Percentiles rank a stretch among this genome's conserved stretches.
Conservation (phyloP, 2,888 invertebrate genomes). For the Mamestra brassicae region DNA sequence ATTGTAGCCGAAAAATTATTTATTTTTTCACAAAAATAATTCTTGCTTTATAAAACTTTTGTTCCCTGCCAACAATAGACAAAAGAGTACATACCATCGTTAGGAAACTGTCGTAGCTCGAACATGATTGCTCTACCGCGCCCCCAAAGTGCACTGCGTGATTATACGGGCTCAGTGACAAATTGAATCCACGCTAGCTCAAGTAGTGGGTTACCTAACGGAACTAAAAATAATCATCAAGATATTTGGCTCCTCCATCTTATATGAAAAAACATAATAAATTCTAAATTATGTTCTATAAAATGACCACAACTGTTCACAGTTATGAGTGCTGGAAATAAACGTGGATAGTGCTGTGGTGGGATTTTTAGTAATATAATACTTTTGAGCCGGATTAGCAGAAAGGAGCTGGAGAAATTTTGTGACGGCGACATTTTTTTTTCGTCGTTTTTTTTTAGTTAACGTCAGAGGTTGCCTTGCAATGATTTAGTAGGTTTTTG, state of each 20-base stretch:
- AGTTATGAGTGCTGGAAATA: constrained; percentile 73
- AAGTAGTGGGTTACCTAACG: constrained; percentile 60
- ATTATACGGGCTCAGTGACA: constrained; percentile 47
- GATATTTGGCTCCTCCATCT: constrained; percentile 80
- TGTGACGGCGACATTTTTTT: constrained; percentile 4
- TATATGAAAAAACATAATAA: constrained; percentile 81
- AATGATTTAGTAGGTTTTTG: neutral
- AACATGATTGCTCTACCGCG: constrained; percentile 56
- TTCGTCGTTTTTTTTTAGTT: neutral
- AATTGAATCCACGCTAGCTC: constrained; percentile 58
- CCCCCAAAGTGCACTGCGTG: constrained; percentile 58
- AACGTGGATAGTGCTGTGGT: constrained; percentile 51
- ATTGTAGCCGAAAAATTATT: neutral
- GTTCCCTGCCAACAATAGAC: constrained; percentile 16
- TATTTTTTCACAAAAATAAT: neutral
- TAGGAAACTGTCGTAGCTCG: constrained; percentile 33
- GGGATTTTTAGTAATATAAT: constrained; percentile 62
- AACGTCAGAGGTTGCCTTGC: neutral
- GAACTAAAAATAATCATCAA: constrained; percentile 67
- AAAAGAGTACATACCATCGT: constrained; percentile 58
- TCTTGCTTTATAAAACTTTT: neutral
- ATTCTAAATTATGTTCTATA: constrained; percentile 79
- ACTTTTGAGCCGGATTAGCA: constrained; percentile 46
- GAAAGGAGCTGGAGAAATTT: constrained; percentile 56
- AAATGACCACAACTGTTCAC: constrained; percentile 75